Percentiles rank a stretch among this genome's conserved stretches.
These are phyloP conservation scores for Elachura formosa DNA, from an alignment of 2,113 vertebrate species.

Conservation along the genomic window DNA sequence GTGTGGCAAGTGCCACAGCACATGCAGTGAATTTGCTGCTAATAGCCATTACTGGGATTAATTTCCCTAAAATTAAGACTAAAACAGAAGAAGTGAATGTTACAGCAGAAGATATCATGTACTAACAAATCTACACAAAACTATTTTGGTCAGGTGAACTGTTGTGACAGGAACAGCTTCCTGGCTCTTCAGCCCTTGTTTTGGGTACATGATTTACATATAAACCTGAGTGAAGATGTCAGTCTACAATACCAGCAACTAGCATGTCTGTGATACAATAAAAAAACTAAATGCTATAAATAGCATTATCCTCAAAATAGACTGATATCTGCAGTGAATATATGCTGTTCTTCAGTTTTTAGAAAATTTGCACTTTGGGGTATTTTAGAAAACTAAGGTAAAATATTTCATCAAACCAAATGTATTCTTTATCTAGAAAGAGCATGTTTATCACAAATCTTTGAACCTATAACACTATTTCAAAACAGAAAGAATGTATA, in stretches of 20 bases:
- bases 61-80: conserved; percentile 84
- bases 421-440: neutral
- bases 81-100: conserved; percentile 89
- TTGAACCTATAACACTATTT: neutral
- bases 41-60: conserved; percentile 83
- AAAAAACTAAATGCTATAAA: neutral
- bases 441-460: neutral
- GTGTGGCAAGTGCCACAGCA: conserved; percentile 81
- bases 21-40: conserved; percentile 83
- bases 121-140: conserved; percentile 58
- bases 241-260: neutral
- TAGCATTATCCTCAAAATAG: neutral
- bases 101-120: conserved; percentile 88
- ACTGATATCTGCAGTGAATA: neutral
- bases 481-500: neutral
- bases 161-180: neutral
- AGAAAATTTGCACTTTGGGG: neutral
- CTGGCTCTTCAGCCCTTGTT: neutral
- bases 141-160: neutral
- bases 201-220: neutral
- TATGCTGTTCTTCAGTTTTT: neutral
- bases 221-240: neutral
- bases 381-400: neutral
- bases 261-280: neutral
- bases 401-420: neutral